A percentile compares a stretch with the other conserved stretches of the same genome.
Conservation (phyloP, 1,140 invertebrate species). For the Oryzaephilus surinamensis region DNA sequence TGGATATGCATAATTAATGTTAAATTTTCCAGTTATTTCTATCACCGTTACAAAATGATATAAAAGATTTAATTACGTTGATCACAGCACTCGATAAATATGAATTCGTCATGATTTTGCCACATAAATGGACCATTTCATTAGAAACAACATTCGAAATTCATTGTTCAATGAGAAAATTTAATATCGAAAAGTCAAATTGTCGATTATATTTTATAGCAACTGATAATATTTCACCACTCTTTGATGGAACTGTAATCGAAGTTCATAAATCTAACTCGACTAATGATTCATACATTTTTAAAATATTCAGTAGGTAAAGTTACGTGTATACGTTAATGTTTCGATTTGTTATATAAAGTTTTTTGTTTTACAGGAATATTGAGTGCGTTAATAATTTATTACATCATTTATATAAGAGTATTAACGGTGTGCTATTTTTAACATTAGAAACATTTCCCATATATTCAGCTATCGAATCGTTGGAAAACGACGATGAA, state of each 20-base stretch:
- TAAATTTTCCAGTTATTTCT: constrained; percentile 3
- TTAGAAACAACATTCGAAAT: constrained; percentile 4
- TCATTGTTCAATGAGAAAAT: constrained; percentile 1
- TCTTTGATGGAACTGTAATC: constrained; percentile 6
- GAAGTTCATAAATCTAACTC: constrained; percentile 1
- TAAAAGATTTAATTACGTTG: constrained; percentile 1
- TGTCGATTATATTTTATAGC: too few relatives aligned
- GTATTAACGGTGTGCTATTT: background rate
- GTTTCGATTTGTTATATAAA: background rate
- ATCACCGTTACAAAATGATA: too few relatives aligned
- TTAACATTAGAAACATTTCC: too few relatives aligned
- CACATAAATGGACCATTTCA: background rate
- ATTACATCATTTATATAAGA: constrained; percentile 4
- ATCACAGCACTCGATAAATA: background rate
- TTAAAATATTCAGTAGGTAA: background rate
- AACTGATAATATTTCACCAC: constrained; percentile 4
- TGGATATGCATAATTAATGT: background rate
- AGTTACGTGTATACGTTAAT: background rate
- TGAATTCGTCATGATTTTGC: constrained; percentile 3
- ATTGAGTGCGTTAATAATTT: background rate
- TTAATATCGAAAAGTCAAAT: background rate
- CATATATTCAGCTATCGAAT: too few relatives aligned
- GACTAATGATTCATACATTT: background rate
- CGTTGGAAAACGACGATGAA: too few relatives aligned
- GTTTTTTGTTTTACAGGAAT: constrained; percentile 1